phyloP scores from a whole-genome alignment of 2,113 vertebrate genomes.

The Egretta garzetta region DNA sequence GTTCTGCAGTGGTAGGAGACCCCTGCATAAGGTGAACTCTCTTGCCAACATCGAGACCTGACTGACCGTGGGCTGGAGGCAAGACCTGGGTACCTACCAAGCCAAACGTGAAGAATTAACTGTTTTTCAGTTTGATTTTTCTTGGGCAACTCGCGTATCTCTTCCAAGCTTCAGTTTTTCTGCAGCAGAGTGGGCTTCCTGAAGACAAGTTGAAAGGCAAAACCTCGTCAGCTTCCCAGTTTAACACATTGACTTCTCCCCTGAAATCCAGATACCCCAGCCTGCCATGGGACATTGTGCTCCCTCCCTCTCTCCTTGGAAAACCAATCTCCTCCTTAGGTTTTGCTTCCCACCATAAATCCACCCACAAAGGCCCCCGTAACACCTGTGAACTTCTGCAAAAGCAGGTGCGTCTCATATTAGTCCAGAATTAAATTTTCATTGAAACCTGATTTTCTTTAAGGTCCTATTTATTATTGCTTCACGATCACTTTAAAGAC shows the following conservation, averaged over 20 bases:
- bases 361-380: background rate
- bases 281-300: rapidly evolving
- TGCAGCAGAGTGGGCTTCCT: background rate
- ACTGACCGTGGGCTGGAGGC: background rate
- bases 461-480: constrained; percentile 9
- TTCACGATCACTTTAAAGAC: background rate
- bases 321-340: background rate
- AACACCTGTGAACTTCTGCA: background rate
- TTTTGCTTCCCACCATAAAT: background rate
- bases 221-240: background rate
- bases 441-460: background rate
- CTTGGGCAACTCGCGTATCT: background rate
- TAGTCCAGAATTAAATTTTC: background rate
- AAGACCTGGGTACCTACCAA: background rate
- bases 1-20: background rate
- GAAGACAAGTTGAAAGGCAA: background rate
- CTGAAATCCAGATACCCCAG: background rate
- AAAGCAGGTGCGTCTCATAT: background rate
- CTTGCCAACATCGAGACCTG: background rate
- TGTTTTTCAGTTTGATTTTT: background rate
- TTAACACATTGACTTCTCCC: background rate
- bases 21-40: background rate
- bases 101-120: background rate
- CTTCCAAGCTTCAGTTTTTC: background rate
- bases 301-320: background rate